These are phyloP conservation scores for Philonicus albiceps DNA, from an alignment of 2,888 invertebrate species.

Conservation along the genomic window DNA sequence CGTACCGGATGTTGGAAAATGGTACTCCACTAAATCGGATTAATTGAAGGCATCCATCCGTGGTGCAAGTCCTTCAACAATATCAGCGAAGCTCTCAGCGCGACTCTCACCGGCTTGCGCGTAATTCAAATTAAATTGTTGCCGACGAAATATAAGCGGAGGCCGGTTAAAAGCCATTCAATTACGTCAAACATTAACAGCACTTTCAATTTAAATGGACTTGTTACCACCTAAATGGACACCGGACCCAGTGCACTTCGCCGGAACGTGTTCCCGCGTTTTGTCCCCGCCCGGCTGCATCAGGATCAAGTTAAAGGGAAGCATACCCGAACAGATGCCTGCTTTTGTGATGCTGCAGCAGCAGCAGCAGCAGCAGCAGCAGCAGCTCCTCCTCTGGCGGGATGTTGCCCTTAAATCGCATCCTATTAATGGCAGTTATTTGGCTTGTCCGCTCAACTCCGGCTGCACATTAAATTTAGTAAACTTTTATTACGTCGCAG, in stretches of 20 bases:
- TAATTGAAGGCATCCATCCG: slow-evolving; percentile 23
- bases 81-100: not conserved
- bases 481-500: not conserved
- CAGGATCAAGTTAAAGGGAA: slow-evolving; percentile 8
- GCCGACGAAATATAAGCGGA: slow-evolving; percentile 33
- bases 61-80: slow-evolving; percentile 15
- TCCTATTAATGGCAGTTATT: slow-evolving; percentile 31
- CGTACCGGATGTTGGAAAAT: not conserved
- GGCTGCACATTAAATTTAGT: not conserved
- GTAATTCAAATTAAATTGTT: slow-evolving; percentile 41
- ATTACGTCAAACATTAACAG: slow-evolving; percentile 42
- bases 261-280: not conserved
- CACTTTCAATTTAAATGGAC: slow-evolving; percentile 38
- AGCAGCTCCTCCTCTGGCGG: too few species aligned
- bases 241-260: not conserved
- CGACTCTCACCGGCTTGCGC: slow-evolving; percentile 14
- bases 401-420: slow-evolving; percentile 15
- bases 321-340: not conserved
- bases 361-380: too few species aligned
- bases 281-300: not conserved
- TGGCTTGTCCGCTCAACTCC: not conserved
- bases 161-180: slow-evolving; percentile 40
- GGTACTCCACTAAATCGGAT: slow-evolving; percentile 12
- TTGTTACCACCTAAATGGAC: slow-evolving; percentile 24
- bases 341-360: slow-evolving; percentile 11